Evolutionary conservation across 1,140 invertebrate genomes (phyloP), one percentile per base, ranked within the genome.

Genomic region (Cyclina sinensis): DNA sequence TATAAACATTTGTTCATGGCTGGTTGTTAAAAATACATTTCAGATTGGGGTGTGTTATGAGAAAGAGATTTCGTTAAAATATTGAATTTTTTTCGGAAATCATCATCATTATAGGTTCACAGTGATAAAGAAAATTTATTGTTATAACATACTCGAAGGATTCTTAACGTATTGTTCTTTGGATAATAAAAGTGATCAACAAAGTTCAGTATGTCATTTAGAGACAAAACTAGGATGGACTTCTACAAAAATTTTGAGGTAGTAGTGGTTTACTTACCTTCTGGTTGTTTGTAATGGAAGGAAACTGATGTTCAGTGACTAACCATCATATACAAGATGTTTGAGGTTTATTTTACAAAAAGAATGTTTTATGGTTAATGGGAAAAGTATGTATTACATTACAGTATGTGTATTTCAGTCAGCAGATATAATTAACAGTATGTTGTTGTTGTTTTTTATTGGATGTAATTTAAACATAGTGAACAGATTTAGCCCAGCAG

Each of bases 221-320:
- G 81, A 32, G 81, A 84, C 1, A 84, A 30, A 27, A 35, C 9
- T 73, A 68, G 43, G 62, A 48, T 51, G 62, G 81, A 84, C 16
- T 84, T 84, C 59, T 81, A 62, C 62, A 84, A 73, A 65, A 84
- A 84, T 37, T 84, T 84, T 70, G 81, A 84, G 81, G 81, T 84
- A 57, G 43, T 43, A 43, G 43, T 43, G 43, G 43, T 43, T 43
- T 30, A 7, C 4, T 24, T 24, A 7, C n/a, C n/a, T 24, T 62
- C 5, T 30, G 5, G n/a, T 62, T 7, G 30, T n/a, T 14, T 62
- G 21, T 24, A 24, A 62, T 7, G 57, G 21, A 30, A 62, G 30
- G n/a, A n/a, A n/a, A n/a, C n/a, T n/a, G n/a, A n/a, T n/a, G n/a
- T n/a, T n/a, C n/a, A n/a, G 57, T n/a, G 57, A 30, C 9, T n/a